These are phyloP conservation scores for Patella vulgata DNA, from an alignment of 1,140 invertebrate genomes.

Conservation along the genomic window DNA sequence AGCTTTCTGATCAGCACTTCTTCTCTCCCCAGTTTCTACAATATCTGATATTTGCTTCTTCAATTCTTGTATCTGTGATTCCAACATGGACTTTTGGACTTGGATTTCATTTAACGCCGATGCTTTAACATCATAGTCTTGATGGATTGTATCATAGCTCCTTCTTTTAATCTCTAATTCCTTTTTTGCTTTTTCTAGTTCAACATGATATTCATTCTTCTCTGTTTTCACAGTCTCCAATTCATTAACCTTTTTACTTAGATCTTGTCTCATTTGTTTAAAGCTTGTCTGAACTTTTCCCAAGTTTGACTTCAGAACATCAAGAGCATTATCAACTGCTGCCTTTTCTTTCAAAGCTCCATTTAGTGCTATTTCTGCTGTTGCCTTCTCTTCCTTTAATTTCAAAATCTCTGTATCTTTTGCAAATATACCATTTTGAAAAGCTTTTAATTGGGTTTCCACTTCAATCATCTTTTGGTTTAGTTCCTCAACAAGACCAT, in stretches of 20 bases:
- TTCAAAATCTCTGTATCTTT: conserved; percentile 60
- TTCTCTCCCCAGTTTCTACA: background rate
- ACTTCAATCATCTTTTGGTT: conserved; percentile 60
- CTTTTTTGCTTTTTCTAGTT: conserved; percentile 39
- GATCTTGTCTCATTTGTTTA: conserved; percentile 66
- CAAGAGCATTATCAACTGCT: conserved; percentile 63
- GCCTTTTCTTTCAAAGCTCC: conserved; percentile 66
- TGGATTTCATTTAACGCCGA: conserved; percentile 43
- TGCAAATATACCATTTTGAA: conserved; percentile 46
- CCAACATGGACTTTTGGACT: conserved; percentile 36
- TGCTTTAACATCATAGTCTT: conserved; percentile 40
- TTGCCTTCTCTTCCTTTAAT: conserved; percentile 66
- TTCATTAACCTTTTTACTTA: conserved; percentile 50
- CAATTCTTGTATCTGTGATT: conserved; percentile 41
- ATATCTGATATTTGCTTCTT: conserved; percentile 34
- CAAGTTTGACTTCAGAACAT: conserved; percentile 64
- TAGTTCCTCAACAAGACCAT: conserved; percentile 60
- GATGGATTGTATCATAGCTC: conserved; percentile 40
- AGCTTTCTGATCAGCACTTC: conserved; percentile 6
- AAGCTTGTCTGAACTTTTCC: conserved; percentile 65
- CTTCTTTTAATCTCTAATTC: conserved; percentile 50
- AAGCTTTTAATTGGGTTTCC: conserved; percentile 60
- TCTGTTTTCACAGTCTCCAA: conserved; percentile 42
- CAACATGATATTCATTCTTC: conserved; percentile 27
- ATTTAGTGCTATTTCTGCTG: conserved; percentile 59